These are phyloP conservation scores for Sarcophaga caerulescens DNA, from an alignment of 2,888 invertebrate genomes.

Conservation along the genomic window DNA sequence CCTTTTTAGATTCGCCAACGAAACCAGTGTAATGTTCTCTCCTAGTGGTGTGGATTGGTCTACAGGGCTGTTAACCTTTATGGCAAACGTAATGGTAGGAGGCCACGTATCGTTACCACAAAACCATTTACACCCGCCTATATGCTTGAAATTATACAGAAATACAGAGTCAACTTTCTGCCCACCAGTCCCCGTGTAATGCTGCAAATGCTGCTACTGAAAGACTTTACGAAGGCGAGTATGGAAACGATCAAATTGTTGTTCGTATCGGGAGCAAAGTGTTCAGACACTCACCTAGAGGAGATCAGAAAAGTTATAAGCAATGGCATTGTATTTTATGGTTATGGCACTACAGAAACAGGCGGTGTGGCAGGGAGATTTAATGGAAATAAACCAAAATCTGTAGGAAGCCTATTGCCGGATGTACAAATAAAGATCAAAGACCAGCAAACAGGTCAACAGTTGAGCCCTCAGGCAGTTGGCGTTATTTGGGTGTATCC, in stretches of 20 bases:
- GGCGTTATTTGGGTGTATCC: constrained; percentile 75
- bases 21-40: not conserved
- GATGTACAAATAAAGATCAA: constrained; percentile 73
- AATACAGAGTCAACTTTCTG: constrained; percentile 73
- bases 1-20: not conserved
- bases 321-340: constrained; percentile 70
- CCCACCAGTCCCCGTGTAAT: constrained; percentile 72
- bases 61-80: constrained; percentile 33
- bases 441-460: constrained; percentile 69
- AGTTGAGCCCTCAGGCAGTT: constrained; percentile 69
- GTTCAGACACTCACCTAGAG: constrained; percentile 69
- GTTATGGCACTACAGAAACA: constrained; percentile 75
- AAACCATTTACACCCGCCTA: constrained; percentile 72
- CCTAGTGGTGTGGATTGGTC: constrained; percentile 57
- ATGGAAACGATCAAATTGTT: constrained; percentile 71
- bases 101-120: constrained; percentile 62
- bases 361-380: constrained; percentile 63
- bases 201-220: constrained; percentile 69
- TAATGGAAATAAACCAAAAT: constrained; percentile 57
- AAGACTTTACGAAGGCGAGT: constrained; percentile 69
- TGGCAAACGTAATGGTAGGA: constrained; percentile 38
- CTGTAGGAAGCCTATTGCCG: constrained; percentile 72
- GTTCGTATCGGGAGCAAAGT: constrained; percentile 72
- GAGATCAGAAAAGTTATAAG: constrained; percentile 70
- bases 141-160: constrained; percentile 72